Percentiles rank a stretch among this genome's conserved stretches.
Evolutionary conservation across 92 coral and sea anemone genomes (phyloP).

Genomic region (Pocillopora meandrina): DNA sequence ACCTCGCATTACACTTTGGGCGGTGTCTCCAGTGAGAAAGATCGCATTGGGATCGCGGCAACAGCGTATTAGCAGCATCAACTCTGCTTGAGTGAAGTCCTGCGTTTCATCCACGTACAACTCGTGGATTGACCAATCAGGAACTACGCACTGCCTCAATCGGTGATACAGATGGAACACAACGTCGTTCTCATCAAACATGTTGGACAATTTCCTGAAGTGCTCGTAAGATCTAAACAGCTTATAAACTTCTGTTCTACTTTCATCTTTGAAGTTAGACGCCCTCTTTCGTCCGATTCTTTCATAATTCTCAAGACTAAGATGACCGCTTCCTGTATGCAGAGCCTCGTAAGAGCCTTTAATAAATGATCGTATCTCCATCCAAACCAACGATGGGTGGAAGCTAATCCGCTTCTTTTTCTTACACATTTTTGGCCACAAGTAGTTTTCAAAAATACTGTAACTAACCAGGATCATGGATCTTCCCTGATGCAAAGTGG

Average conservation of each 20-base stretch:
- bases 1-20: conserved; percentile 71
- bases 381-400: conserved; percentile 69
- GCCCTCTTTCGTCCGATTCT: conserved; percentile 57
- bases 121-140: conserved; percentile 62
- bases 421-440: conserved; percentile 65
- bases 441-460: conserved; percentile 40
- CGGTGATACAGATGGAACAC: conserved; percentile 51
- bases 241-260: conserved; percentile 47
- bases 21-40: conserved; percentile 71
- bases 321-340: conserved; percentile 46
- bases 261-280: conserved; percentile 60
- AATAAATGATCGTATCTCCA: conserved; percentile 64
- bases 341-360: conserved; percentile 67
- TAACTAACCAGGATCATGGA: conserved; percentile 32
- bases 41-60: conserved; percentile 65
- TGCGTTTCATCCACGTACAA: conserved; percentile 69
- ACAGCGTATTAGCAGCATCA: conserved; percentile 60
- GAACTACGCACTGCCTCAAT: conserved; percentile 24
- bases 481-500: not conserved
- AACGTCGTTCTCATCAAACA: conserved; percentile 67
- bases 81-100: conserved; percentile 66
- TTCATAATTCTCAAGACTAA: conserved; percentile 49
- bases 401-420: conserved; percentile 41
- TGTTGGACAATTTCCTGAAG: conserved; percentile 26
- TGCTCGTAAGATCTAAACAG: conserved; percentile 53